These are phyloP conservation scores for Ischnura elegans DNA, from an alignment of 2,888 invertebrate species.

Conservation along the genomic window DNA sequence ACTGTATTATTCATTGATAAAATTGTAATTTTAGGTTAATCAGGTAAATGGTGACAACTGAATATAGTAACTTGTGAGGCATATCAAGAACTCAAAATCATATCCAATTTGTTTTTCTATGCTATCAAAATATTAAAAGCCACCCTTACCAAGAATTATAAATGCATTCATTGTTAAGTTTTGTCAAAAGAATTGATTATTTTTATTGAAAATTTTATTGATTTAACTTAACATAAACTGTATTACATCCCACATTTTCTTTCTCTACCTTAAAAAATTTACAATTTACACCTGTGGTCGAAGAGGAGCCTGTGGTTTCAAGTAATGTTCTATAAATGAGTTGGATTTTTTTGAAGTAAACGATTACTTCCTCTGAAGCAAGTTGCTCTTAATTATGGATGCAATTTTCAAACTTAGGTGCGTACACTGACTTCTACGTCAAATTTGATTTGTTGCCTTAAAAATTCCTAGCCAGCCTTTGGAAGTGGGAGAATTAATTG, in stretches of 20 bases:
- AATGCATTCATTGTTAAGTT: too few species aligned
- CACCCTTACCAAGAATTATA: too few species aligned
- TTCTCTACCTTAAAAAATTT: background rate
- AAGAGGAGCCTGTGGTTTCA: background rate
- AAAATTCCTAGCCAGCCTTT: background rate
- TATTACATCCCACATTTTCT: background rate
- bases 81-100: too few species aligned
- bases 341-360: background rate
- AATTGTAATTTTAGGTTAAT: too few species aligned
- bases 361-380: too few species aligned
- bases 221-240: background rate
- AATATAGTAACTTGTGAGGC: too few species aligned
- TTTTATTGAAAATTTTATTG: conserved; percentile 5
- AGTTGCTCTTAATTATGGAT: background rate
- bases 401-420: background rate
- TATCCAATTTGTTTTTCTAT: too few species aligned
- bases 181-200: background rate
- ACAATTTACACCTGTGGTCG: background rate
- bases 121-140: too few species aligned
- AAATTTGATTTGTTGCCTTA: background rate
- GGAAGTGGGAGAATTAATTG: too few species aligned
- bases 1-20: too few species aligned
- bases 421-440: background rate
- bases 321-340: background rate
- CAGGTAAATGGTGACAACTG: too few species aligned